Evolutionary conservation across 2,113 vertebrate genomes (phyloP), one percentile per base, ranked within the genome.

Genomic region (Mormoops blainvillei): DNA sequence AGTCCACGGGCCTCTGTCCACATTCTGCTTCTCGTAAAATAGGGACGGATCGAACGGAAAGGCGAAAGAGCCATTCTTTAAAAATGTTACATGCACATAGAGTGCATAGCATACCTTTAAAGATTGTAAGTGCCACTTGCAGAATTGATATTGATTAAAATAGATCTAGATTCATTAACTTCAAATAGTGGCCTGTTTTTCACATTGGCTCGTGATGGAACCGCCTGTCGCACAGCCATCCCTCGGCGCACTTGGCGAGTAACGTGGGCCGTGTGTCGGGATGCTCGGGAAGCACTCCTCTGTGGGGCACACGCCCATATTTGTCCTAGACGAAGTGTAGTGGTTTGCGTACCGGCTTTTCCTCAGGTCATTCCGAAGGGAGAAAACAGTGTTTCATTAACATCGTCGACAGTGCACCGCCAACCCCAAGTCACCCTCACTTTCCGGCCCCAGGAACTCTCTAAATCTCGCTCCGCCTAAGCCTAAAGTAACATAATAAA

Each of bases 21-120:
- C 9, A 9, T 82, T 81, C 50, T 18, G 2, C 54, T 94, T 89
- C 54, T 68, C 13, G 63, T 82, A 73, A 96, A 89, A 92, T 52
- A 85, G 18, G 4, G 20, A 86, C 36, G 70, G 78, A 58, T 41
- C 28, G 68, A 80, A 56, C 15, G 9, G 20, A 45, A 93, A 45
- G 5, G 6, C 48, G 71, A 41, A 14, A 63, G 24, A 13, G 0
- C 3, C 74, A 89, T 28, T 71, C 48, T 67, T 77, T 71, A 43
- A 58, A 71, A 73, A 78, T 70, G 78, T 15, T 33, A 15, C 33
- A 28, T 73, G 9, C 16, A 20, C 26, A 3, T 18, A 36, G 11
- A 76, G 76, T 83, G 56, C 48, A 68, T 5, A 41, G 3, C 38
- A 6, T 61, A 28, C 13, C 24, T 74, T 76, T 71, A 77, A 65